Conservation (phyloP, 2,888 invertebrate species). For the Eudasyphora cyanicolor region DNA sequence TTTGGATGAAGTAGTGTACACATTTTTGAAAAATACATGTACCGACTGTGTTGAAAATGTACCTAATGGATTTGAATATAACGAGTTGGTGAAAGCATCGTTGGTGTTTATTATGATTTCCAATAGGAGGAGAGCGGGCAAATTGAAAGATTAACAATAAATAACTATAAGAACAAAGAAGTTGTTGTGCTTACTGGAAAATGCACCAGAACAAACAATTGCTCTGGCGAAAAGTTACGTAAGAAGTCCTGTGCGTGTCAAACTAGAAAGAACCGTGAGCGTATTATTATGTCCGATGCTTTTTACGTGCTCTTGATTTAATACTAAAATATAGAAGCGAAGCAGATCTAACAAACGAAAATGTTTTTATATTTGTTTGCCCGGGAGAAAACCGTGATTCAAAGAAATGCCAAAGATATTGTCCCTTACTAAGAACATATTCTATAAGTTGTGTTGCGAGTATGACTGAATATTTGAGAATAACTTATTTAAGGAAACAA, state of each 20-base stretch:
- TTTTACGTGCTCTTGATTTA: neutral
- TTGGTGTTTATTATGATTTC: slow-evolving; percentile 39
- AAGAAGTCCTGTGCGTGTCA: slow-evolving; percentile 26
- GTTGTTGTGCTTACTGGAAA: neutral
- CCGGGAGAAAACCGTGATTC: neutral
- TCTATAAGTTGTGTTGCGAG: slow-evolving; percentile 26
- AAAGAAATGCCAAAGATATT: slow-evolving; percentile 15
- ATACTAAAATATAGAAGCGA: slow-evolving; percentile 29
- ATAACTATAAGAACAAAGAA: slow-evolving; percentile 32
- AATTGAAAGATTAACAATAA: slow-evolving; percentile 34
- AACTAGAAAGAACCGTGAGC: slow-evolving; percentile 38
- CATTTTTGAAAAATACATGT: slow-evolving; percentile 12
- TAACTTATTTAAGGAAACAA: slow-evolving; percentile 34
- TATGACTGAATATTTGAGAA: slow-evolving; percentile 26
- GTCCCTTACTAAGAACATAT: slow-evolving; percentile 21
- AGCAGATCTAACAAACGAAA: slow-evolving; percentile 19
- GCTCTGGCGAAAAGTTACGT: slow-evolving; percentile 15
- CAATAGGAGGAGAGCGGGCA: slow-evolving; percentile 42
- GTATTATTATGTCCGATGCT: slow-evolving; percentile 21
- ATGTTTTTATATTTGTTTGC: slow-evolving; percentile 36
- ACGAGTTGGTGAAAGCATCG: slow-evolving; percentile 5
- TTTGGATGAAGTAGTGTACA: slow-evolving; percentile 30
- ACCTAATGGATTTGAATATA: neutral
- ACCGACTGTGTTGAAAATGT: neutral
- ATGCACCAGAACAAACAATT: neutral